Percentiles rank a stretch among this genome's conserved stretches.
Evolutionary conservation across 1,140 invertebrate genomes (phyloP).

Genomic region (Heterodera carotae): DNA sequence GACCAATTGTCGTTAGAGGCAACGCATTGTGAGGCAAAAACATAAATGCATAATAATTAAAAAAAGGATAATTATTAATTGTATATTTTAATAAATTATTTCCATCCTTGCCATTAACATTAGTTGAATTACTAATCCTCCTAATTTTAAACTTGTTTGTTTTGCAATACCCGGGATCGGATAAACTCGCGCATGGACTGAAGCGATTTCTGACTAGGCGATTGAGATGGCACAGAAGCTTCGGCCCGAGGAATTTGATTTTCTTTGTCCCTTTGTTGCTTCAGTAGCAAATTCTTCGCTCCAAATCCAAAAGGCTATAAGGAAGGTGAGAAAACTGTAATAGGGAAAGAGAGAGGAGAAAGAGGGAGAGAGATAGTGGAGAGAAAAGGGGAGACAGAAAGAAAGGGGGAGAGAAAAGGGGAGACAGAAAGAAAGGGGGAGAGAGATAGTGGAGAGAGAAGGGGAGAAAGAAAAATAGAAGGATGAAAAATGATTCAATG

Average conservation of each 20-base stretch:
- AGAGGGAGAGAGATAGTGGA: no score
- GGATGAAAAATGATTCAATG: background rate
- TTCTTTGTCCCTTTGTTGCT: constrained; percentile 12
- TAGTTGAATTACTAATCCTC: no score
- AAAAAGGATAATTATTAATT: background rate
- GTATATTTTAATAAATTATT: background rate
- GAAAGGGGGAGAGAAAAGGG: no score
- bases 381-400: no score
- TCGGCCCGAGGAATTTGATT: background rate
- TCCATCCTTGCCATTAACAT: no score
- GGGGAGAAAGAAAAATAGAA: no score
- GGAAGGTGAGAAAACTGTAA: no score
- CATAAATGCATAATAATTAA: no score
- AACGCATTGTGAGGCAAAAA: background rate
- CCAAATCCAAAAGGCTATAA: constrained; percentile 6
- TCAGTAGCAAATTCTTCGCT: constrained; percentile 9
- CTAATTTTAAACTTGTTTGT: no score
- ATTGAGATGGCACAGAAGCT: background rate
- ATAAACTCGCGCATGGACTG: constrained; percentile 30
- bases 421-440: no score
- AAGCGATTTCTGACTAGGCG: constrained; percentile 3
- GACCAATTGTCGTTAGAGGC: background rate
- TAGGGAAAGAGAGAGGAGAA: no score
- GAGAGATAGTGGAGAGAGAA: no score
- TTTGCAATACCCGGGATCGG: constrained; percentile 4